Base-by-base conservation (phyloP, 2,797 vertebrate genomes). In the Avahi laniger region DNA sequence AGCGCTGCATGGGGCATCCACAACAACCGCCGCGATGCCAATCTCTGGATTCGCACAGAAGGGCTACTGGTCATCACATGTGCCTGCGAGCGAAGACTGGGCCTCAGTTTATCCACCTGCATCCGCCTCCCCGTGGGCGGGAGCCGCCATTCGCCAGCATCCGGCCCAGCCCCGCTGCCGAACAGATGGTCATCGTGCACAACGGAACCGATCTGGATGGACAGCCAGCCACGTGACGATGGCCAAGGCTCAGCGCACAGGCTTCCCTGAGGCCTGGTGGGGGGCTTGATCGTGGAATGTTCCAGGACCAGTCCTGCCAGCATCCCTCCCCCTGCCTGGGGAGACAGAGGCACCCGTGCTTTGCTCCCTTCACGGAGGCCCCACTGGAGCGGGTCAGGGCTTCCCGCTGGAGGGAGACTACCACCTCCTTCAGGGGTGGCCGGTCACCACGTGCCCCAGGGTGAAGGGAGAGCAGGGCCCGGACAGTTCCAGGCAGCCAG, bases 141-240 rank as follows among this genome's bases (percentile, higher is more conserved):
- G 7, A 13, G 50, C 11, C 1, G 0, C 65, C 30, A 30, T 3
- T 35, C 30, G 20, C 4, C 33, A 8, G 67, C 43, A 8, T 30
- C 52, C 50, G 50, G 67, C 35, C 4, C 8, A 59, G 20, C 69
- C 54, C 67, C 4, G 1, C 28, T 4, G n/a, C 24, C 0, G 2
- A 26, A 30, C 30, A n/a, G 35, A 13, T 76, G 28, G 75, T 9
- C 22, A 9, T 13, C 0, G 14, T 7, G 65, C 15, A 17, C 8
- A 8, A 61, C 0, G 24, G 70, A 38, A 22, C 1, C 4, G 24
- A 41, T 43, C n/a, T 69, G 54, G 52, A 50, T 1, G 0, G 57
- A 38, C 43, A 59, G 63, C 28, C 33, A 24, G 75, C 38, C 38
- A 50, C 28, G 87, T 26, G 48, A 73, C 13, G 2, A 43, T 7